Evolutionary conservation across 2,797 vertebrate species (phyloP), one percentile per base, ranked within the genome.

Genomic region (Percopsis omiscomaycus): DNA sequence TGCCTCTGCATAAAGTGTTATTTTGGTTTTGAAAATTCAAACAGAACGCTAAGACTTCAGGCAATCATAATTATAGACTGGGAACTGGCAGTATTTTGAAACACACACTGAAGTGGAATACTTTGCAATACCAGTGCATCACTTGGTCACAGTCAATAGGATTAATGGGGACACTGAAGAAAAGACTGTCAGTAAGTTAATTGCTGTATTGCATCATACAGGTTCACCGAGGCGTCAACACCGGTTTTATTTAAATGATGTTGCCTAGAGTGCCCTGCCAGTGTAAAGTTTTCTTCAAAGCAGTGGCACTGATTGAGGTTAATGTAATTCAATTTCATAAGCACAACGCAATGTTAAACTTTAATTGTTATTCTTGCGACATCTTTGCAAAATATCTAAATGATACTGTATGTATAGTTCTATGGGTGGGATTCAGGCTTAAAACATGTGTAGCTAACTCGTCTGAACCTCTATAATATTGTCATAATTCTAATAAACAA

Each of bases 131-230:
- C 78, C 72, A 78, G 81, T 81, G 82, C 78, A 67, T 80, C 52
- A 55, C 83, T 89, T 88, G 84, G 88, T 90, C 89, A 85, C 83
- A 82, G 80, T 89, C 76, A 59, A 67, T 54, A 48, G 68, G 56
- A 46, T 68, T 69, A 16, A 70, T 42, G 75, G 77, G 78, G 84
- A 45, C 51, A 73, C 53, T 51, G 59, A 74, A 45, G 47, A 64
- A 58, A 64, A 29, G 47, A 53, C 6, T 27, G 42, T 57, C 30
- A 58, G 46, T 37, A 30, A 55, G 11, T 44, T 14, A 16, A 37
- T 61, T 59, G 64, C 22, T 50, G 78, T 84, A 88, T 88, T 89
- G 86, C 86, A 82, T 85, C 78, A 72, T 70, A 71, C 29, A 62
- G 57, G 28, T 58, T 50, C 13, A 51, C 44, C n/a, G 16, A 48